Conservation (phyloP, 2,888 invertebrate species). For the Tipula lateralis region DNA sequence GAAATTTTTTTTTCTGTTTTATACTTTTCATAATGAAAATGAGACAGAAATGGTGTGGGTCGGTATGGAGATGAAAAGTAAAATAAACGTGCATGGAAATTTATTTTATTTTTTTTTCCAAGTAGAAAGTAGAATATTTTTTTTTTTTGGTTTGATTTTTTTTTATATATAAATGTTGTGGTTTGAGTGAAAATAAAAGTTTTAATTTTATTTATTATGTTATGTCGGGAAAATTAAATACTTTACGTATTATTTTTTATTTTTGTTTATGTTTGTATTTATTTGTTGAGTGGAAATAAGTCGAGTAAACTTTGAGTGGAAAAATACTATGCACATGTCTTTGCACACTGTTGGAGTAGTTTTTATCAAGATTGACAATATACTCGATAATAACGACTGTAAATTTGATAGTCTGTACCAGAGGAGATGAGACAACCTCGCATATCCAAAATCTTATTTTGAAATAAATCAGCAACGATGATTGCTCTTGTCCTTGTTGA, state of each 20-base stretch:
- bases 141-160: neutral
- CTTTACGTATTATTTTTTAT: neutral
- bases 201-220: conserved; percentile 4
- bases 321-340: too few species aligned
- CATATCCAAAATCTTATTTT: too few species aligned
- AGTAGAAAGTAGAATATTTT: neutral
- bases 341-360: too few species aligned
- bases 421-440: too few species aligned
- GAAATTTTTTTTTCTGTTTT: conserved; percentile 3
- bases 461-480: too few species aligned
- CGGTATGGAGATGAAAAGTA: neutral
- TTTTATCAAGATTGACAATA: too few species aligned
- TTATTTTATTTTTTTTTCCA: neutral
- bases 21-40: conserved; percentile 19
- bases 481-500: too few species aligned
- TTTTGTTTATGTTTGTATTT: neutral
- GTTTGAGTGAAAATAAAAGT: conserved; percentile 5
- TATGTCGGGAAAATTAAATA: neutral
- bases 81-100: conserved; percentile 12
- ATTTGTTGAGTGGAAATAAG: neutral
- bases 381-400: too few species aligned
- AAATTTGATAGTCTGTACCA: too few species aligned
- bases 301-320: too few species aligned
- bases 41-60: conserved; percentile 1
- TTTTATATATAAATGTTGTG: neutral